Base-by-base conservation (phyloP, 2,888 invertebrate species). In the Ametastegia equiseti region DNA sequence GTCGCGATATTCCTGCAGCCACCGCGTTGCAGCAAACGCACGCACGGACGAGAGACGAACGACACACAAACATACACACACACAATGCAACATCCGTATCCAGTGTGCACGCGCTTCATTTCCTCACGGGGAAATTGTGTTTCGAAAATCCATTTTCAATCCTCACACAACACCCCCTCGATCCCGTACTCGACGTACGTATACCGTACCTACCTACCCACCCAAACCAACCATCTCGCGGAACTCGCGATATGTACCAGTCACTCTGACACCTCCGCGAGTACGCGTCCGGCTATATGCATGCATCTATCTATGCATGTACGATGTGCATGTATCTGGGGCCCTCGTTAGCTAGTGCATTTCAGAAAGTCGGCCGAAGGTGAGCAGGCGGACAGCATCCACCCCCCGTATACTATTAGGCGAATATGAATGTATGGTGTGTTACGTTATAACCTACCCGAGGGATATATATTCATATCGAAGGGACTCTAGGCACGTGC, bases 141-240 rank as follows among this genome's bases (percentile, higher is more conserved):
- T 84, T 84, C 84, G 86, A 86, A 86, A 87, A 88, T 87, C 86
- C 84, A 88, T 87, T 87, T 88, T 87, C 87, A 84, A 86, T 86
- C 84, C 84, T 82, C 82, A 79, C 85, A 84, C 83, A 79, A 82
- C n/a, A n/a, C 80, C 27, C 30, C 13, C 27, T 60, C 60, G 60
- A n/a, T n/a, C n/a, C n/a, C n/a, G n/a, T n/a, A n/a, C n/a, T n/a
- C n/a, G n/a, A n/a, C 42, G 42, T 42, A 6, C 42, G 5, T 5
- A 42, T 9, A 9, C 42, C 30, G 60, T 30, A 19, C 23, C 60
- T 60, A 30, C 30, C 27, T 54, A 54, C 54, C 54, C 11, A 54
- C 54, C 54, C 23, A 11, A 50, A 15, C 7, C 27, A 60, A 11
- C 30, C 60, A 30, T 15, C 60, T 60, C 60, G n/a, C n/a, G n/a